phyloP scores from a whole-genome alignment of 2,113 vertebrate species.

The Cynocephalus volans region DNA sequence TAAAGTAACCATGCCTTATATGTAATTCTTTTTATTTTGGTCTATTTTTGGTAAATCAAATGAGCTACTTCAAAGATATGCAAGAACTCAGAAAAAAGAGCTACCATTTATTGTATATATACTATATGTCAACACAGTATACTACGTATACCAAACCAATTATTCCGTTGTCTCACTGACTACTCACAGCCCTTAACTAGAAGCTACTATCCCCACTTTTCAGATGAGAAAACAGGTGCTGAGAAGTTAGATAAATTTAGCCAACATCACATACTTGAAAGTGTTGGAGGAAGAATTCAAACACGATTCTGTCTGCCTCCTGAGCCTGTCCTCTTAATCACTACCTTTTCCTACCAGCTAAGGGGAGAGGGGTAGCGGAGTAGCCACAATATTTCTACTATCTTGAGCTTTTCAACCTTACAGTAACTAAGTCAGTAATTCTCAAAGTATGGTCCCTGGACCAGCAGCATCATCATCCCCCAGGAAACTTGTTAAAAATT shows the following conservation, averaged over 20 bases:
- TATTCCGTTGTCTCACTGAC: background rate
- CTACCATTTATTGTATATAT: background rate
- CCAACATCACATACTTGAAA: background rate
- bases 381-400: slow-evolving; percentile 9
- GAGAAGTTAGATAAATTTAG: background rate
- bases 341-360: slow-evolving; percentile 1
- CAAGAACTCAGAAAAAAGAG: slow-evolving; percentile 20
- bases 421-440: background rate
- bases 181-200: background rate
- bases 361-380: fast-evolving
- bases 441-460: background rate
- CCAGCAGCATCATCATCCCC: background rate
- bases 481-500: slow-evolving; percentile 19
- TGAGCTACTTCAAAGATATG: slow-evolving; percentile 10
- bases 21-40: slow-evolving; percentile 42
- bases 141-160: background rate
- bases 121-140: background rate
- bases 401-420: slow-evolving; percentile 8
- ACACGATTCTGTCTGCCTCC: background rate
- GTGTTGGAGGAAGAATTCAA: background rate
- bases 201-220: slow-evolving; percentile 27
- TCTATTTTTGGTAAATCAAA: slow-evolving; percentile 49
- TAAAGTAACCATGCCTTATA: slow-evolving; percentile 46
- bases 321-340: background rate
- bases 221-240: slow-evolving; percentile 11